A percentile compares a stretch with the other conserved stretches of the same genome.
Evolutionary conservation across 1,140 invertebrate genomes (phyloP).

Genomic region (Fragariocoptes setiger): DNA sequence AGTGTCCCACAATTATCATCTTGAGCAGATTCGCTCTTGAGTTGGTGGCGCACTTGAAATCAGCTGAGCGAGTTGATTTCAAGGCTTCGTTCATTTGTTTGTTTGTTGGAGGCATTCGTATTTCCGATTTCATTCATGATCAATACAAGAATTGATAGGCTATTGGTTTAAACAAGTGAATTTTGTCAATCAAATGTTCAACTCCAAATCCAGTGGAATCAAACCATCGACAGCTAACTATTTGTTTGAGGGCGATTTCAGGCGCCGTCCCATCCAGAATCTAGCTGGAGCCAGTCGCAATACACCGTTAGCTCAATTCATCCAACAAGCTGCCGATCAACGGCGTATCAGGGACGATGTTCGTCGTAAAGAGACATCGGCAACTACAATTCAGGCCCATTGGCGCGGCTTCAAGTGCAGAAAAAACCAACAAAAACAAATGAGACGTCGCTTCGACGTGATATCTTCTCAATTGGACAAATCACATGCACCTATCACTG

Average conservation of each 20-base stretch:
- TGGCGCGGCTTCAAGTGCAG: constrained; percentile 4
- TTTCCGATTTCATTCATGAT: too few species aligned
- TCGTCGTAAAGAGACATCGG: constrained; percentile 6
- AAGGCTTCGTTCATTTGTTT: background rate
- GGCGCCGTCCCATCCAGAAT: constrained; percentile 54
- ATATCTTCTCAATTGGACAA: background rate
- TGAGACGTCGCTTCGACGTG: background rate
- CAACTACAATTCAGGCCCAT: constrained; percentile 9
- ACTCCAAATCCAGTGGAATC: background rate
- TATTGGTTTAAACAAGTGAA: too few species aligned
- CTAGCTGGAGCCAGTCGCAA: constrained; percentile 48
- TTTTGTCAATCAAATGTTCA: background rate
- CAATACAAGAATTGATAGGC: too few species aligned
- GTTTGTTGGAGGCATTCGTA: background rate
- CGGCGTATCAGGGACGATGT: constrained; percentile 36
- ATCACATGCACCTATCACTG: too few species aligned
- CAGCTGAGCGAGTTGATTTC: too few species aligned
- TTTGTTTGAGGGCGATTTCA: constrained; percentile 62
- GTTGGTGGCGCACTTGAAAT: too few species aligned
- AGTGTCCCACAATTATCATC: too few species aligned
- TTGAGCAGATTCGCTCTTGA: too few species aligned
- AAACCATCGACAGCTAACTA: background rate
- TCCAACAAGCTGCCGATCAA: constrained; percentile 45
- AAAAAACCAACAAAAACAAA: constrained; percentile 1
- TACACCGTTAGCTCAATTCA: constrained; percentile 29